These are phyloP conservation scores for Furnarius figulus DNA, from an alignment of 2,113 vertebrate genomes.

Conservation along the genomic window DNA sequence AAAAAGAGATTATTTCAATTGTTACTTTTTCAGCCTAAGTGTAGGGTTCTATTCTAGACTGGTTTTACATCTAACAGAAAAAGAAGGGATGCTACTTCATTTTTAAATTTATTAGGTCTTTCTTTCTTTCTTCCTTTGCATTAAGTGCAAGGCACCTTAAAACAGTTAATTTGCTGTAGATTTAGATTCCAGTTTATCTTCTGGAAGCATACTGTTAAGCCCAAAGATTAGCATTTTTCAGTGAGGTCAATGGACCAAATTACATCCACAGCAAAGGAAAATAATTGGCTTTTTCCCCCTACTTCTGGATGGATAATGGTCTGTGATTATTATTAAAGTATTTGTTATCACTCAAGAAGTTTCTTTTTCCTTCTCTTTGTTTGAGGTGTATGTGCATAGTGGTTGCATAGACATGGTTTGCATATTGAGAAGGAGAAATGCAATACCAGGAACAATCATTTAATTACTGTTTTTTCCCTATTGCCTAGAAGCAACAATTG, in stretches of 20 bases:
- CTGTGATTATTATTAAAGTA: not conserved
- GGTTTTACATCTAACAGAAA: not conserved
- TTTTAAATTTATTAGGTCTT: not conserved
- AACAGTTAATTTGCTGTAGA: not conserved
- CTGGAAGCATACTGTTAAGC: not conserved
- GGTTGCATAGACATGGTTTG: accelerated
- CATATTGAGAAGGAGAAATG: not conserved
- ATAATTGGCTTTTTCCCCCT: not conserved
- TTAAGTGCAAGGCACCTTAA: not conserved
- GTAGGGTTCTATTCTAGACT: not conserved
- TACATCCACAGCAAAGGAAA: not conserved
- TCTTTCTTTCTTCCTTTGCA: not conserved
- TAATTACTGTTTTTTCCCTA: not conserved
- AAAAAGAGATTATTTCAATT: not conserved
- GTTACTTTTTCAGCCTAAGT: not conserved
- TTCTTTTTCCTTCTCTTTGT: not conserved
- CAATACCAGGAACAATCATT: not conserved
- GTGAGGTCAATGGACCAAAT: not conserved
- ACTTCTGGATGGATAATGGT: not conserved
- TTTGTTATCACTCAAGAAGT: not conserved
- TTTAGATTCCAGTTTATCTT: not conserved
- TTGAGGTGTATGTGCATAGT: not conserved
- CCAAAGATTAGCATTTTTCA: not conserved
- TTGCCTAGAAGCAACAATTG: not conserved
- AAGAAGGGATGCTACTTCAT: not conserved